Percentiles rank a stretch among this genome's conserved stretches.
phyloP scores from a whole-genome alignment of 1,140 invertebrate species.

The Luehdorfia chinensis region DNA sequence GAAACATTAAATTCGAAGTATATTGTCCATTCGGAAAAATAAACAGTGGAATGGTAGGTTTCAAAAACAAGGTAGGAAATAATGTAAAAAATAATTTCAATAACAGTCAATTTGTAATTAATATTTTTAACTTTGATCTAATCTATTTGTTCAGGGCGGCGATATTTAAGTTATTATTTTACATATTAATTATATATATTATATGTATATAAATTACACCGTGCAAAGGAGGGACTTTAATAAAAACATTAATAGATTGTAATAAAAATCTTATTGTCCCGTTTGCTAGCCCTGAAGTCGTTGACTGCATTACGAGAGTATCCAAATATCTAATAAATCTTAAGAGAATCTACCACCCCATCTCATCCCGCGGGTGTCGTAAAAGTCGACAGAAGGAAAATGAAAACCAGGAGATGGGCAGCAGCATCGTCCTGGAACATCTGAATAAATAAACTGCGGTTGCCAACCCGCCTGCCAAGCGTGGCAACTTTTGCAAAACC shows the following conservation, averaged over 20 bases:
- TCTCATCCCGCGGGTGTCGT: too few species aligned
- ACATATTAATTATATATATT: constrained; percentile 25
- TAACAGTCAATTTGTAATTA: neutral
- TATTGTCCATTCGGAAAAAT: constrained; percentile 38
- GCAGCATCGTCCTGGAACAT: too few species aligned
- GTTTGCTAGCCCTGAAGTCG: constrained; percentile 20
- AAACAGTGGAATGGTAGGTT: constrained; percentile 37
- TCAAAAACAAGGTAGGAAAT: constrained; percentile 24
- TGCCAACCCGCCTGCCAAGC: too few species aligned
- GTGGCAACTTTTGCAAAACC: too few species aligned
- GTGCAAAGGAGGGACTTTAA: constrained; percentile 27
- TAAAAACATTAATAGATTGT: constrained; percentile 32
- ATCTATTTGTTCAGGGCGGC: constrained; percentile 23
- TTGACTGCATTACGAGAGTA: constrained; percentile 22
- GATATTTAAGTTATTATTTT: constrained; percentile 27
- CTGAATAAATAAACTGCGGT: too few species aligned
- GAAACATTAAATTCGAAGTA: constrained; percentile 29
- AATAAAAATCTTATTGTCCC: constrained; percentile 21
- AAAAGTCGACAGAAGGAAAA: too few species aligned
- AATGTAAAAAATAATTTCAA: neutral
- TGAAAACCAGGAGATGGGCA: too few species aligned
- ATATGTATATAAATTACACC: too few species aligned
- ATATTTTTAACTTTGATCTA: neutral
- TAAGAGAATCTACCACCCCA: constrained; percentile 10
- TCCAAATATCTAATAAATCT: constrained; percentile 13